Evolutionary conservation across 2,888 invertebrate species (phyloP), one percentile per base, ranked within the genome.

Genomic region (Phlogophora meticulosa): DNA sequence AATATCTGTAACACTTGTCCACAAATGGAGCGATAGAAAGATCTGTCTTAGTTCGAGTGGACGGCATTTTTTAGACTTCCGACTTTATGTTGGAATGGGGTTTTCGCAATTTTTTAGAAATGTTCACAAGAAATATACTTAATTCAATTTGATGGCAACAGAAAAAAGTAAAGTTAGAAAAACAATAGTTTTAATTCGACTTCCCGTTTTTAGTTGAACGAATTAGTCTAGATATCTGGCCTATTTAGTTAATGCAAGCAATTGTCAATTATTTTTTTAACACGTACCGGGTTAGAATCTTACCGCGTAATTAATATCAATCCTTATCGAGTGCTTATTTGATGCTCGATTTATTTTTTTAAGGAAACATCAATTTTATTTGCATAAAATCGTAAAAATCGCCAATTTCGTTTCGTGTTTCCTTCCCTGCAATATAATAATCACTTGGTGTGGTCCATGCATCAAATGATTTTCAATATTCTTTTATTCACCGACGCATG

Each of bases 401-500:
- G 10, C n/a, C 4, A 10, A 36, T 36, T 38, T 51, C 24, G 15
- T 28, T 4, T 46, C 2, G 1, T 11, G 24, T 28, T 42, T 70
- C 40, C 36, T 52, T 22, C 34, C 11, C 13, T 20, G 11, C 13
- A 10, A 40, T 2, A 13, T 51, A 36, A 55, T 57, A 4, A 28
- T 43, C 28, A 45, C 7, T 58, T 40, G 7, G 48, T 48, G 38
- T 52, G 68, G 59, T 67, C 46, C 43, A 15, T 10, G 34, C 42
- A 40, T 40, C 36, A 51, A 62, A n/a, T 62, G 34, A 46, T 76
- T 57, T 55, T 28, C 58, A 48, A 55, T 58, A 46, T 62, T 73
- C 34, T 57, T 46, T 49, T 20, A 62, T 53, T 46, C 10, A 17
- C 9, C 7, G 40, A 51, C 34, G 28, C 73, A 65, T 62, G 70